Conservation (phyloP, 2,113 vertebrate genomes). For the Verasper variegatus region DNA sequence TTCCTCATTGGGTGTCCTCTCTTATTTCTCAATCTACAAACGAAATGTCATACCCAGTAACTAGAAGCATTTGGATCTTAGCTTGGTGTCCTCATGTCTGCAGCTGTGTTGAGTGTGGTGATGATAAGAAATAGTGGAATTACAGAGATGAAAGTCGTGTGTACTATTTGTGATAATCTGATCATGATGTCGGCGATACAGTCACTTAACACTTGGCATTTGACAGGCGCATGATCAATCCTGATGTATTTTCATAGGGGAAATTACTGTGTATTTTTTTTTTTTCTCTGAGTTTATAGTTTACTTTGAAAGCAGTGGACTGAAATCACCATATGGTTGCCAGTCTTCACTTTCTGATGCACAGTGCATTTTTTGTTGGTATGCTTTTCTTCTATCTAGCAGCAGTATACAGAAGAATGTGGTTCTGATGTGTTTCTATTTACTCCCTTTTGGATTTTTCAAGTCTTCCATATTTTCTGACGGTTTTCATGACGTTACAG, state of each 20-base stretch:
- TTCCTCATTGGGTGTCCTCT: conserved; percentile 30
- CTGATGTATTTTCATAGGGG: conserved; percentile 57
- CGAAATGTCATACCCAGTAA: conserved; percentile 53
- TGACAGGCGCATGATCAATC: conserved; percentile 51
- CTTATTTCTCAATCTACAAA: conserved; percentile 55
- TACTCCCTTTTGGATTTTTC: not conserved
- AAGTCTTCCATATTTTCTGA: not conserved
- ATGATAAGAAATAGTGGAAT: conserved; percentile 69
- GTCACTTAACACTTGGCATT: conserved; percentile 47
- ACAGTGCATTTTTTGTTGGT: conserved; percentile 22
- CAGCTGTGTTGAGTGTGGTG: conserved; percentile 38
- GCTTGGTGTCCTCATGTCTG: conserved; percentile 17
- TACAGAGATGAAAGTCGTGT: conserved; percentile 85
- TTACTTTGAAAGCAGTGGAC: conserved; percentile 63
- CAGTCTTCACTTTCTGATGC: conserved; percentile 55
- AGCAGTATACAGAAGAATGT: conserved; percentile 33
- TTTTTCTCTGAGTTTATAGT: conserved; percentile 48
- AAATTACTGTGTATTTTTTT: conserved; percentile 25
- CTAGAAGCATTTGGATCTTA: conserved; percentile 44
- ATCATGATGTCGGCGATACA: conserved; percentile 77
- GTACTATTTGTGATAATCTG: conserved; percentile 85
- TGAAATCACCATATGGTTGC: conserved; percentile 70
- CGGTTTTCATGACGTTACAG: conserved; percentile 40
- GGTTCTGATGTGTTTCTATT: conserved; percentile 48
- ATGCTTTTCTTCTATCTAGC: not conserved